Percentiles rank a stretch among this genome's conserved stretches.
Evolutionary conservation across 1,140 invertebrate species (phyloP).

Genomic region (Lepidurus couesii): DNA sequence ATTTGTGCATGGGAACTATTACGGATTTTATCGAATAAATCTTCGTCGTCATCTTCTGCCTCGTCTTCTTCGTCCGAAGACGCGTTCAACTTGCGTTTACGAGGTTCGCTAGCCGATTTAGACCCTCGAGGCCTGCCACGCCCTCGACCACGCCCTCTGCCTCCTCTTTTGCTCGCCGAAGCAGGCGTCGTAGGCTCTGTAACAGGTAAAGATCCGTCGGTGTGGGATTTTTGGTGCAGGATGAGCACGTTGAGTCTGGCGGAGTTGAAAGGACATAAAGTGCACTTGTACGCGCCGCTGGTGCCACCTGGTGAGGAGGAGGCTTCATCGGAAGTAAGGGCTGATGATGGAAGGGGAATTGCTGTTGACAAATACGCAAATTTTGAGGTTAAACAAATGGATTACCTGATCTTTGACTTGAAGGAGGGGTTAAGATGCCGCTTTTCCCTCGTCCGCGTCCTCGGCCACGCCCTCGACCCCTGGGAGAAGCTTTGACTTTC

Average conservation of each 20-base stretch:
- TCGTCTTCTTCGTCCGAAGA: background rate
- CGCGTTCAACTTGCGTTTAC: background rate
- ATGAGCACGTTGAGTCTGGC: slow-evolving; percentile 30
- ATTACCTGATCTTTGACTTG: slow-evolving; percentile 22
- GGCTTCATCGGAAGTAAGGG: background rate
- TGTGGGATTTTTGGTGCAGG: slow-evolving; percentile 29
- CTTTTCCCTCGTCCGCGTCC: background rate
- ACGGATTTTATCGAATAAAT: slow-evolving; percentile 24
- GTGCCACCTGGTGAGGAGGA: background rate
- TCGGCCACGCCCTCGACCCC: background rate
- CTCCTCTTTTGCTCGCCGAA: background rate
- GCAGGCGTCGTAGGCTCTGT: background rate
- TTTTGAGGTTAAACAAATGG: background rate
- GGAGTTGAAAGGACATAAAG: slow-evolving; percentile 25
- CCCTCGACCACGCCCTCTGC: slow-evolving; percentile 22
- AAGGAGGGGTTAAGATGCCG: background rate
- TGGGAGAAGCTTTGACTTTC: slow-evolving; percentile 28
- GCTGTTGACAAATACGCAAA: slow-evolving; percentile 26
- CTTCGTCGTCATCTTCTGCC: slow-evolving; percentile 15
- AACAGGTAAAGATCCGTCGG: background rate
- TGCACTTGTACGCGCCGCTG: slow-evolving; percentile 29
- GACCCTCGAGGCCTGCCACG: background rate
- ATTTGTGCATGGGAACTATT: background rate
- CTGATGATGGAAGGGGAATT: background rate
- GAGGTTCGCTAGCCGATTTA: background rate